Evolutionary conservation across 1,140 invertebrate species (phyloP), one percentile per base, ranked within the genome.

Genomic region (Papilio helenus): DNA sequence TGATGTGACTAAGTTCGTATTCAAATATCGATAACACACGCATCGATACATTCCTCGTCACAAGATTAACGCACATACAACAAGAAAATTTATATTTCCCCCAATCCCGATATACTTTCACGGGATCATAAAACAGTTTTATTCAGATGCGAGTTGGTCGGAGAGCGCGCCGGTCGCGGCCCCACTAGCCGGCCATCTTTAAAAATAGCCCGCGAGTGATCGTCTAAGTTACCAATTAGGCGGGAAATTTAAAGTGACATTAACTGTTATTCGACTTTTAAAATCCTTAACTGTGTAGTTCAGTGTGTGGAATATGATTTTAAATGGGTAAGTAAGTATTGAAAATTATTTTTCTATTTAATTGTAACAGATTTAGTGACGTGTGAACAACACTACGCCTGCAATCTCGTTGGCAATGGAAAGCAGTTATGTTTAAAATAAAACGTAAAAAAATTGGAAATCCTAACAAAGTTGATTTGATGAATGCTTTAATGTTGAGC

Each of bases 281-380:
- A 83, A 87, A 82, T 79, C 76, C 73, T 83, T 71, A 61, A 77
- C 68, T 74, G 82, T 81, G 82, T 84, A 79, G 83, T 76, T 84
- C 76, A 79, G 83, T 86, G 80, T 81, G 79, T 83, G 84, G 81
- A 87, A 79, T 81, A 92, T 93, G 90, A 90, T 92, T 85, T 89
- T 93, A 80, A 85, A 92, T 82, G 80, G 91, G 91, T 93, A 84
- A 92, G 92, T 93, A 79, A 90, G 88, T 89, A 89, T 80, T 83
- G 10, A 26, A 51, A 76, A 76, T 29, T n/a, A 39, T 14, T 51
- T 51, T 74, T 4, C 2, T 23, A 7, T 51, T 51, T 76, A n/a
- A 44, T 44, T 34, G 42, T 39, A 58, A 77, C 16, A n/a, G 55
- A 10, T 83, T 81, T 89, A 74, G 87, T 87, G 87, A 80, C 86